Evolutionary conservation across 2,797 vertebrate genomes (phyloP), one percentile per base, ranked within the genome.

Genomic region (Myotis vivesi): DNA sequence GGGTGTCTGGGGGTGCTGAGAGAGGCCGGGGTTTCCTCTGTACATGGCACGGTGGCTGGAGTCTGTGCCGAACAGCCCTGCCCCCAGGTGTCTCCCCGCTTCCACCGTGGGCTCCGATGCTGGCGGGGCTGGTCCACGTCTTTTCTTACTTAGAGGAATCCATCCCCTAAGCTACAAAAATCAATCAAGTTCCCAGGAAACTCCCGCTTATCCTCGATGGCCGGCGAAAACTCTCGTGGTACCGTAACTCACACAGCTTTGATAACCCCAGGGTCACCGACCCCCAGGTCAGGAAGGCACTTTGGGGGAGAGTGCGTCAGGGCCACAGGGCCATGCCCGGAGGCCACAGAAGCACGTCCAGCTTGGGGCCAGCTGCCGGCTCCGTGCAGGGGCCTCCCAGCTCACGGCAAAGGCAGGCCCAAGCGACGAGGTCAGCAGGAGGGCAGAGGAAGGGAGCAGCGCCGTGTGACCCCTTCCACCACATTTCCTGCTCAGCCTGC

Each of bases 401-500:
- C 89, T 94, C 92, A 76, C 15, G 0, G 69, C 77, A 92, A 90
- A 94, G 97, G 95, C 3, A 41, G 69, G 53, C 59, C 76, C n/a
- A 15, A 69, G 87, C 19, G 44, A 28, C 6, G 13, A 79, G 92
- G 97, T 96, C 95, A 97, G 84, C 59, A 55, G 62, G 0, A 96
- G 97, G 87, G 76, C 91, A 88, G 16, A 30, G 15, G 69, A 83
- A 64, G 79, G 91, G 0, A 4, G 86, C 25, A 62, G 44, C 25
- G 19, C 91, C 55, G 57, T 10, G 46, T 96, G 96, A 97, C 95
- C 97, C 87, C 91, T 95, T 96, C 96, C 94, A 97, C 85, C 95
- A 53, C 3, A 12, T 94, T 98, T 98, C 97, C 98, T 98, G 97
- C 93, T 95, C 53, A 86, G 84, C 72, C 57, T 62, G 83, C 92